These are phyloP conservation scores for Drosophila guanche DNA, from an alignment of 1,140 invertebrate genomes.

Conservation along the genomic window DNA sequence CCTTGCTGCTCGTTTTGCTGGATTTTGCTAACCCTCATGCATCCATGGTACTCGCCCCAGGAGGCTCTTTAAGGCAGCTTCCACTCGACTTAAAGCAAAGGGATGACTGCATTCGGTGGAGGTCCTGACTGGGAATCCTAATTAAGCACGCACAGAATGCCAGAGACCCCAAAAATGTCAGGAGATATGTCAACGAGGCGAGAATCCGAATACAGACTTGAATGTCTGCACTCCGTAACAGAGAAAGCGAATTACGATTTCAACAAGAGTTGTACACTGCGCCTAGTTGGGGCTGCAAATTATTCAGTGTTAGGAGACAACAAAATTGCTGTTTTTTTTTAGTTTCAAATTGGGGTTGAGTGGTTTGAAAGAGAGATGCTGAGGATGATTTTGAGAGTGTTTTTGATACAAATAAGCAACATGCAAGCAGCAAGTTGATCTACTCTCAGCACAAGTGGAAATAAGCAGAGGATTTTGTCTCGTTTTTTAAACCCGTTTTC, in stretches of 20 bases:
- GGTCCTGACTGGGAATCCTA: conserved; percentile 43
- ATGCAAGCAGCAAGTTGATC: too few relatives aligned
- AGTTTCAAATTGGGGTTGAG: too few relatives aligned
- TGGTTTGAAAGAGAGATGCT: too few relatives aligned
- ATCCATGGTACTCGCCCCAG: conserved; percentile 15
- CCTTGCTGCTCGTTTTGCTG: conserved; percentile 28
- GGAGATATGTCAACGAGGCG: conserved; percentile 44
- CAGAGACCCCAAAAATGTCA: conserved; percentile 38
- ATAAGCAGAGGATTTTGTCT: too few relatives aligned
- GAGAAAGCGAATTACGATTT: conserved; percentile 5
- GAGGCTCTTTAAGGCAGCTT: conserved; percentile 33
- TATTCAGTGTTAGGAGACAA: too few relatives aligned
- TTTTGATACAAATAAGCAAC: too few relatives aligned
- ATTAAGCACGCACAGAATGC: conserved; percentile 71
- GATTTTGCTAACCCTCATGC: conserved; percentile 8
- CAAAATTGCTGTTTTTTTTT: too few relatives aligned
- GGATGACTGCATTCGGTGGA: not conserved
- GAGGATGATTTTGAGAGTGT: too few relatives aligned
- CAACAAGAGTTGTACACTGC: too few relatives aligned
- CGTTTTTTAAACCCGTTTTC: too few relatives aligned
- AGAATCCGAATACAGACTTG: conserved; percentile 7
- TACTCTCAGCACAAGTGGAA: too few relatives aligned
- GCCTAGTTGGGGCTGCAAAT: too few relatives aligned
- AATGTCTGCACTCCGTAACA: conserved; percentile 5
- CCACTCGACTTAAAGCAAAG: conserved; percentile 5